Conservation (phyloP, 2,797 vertebrate species). For the Chelmon rostratus region DNA sequence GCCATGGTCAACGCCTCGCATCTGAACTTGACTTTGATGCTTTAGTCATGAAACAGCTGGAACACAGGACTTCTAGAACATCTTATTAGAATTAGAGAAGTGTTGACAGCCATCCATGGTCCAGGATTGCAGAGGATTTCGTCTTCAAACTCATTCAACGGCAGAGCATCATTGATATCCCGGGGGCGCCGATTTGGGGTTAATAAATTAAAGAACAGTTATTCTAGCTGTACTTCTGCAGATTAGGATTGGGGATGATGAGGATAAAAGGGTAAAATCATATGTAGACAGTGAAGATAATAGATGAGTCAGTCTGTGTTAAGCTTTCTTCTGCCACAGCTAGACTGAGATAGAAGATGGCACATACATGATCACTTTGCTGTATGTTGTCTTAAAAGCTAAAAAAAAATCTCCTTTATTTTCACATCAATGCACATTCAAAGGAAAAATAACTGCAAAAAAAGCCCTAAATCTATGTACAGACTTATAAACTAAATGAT, state of each 20-base stretch:
- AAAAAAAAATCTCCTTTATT: background rate
- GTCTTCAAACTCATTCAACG: background rate
- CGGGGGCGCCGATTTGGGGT: background rate
- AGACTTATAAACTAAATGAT: constrained; percentile 4
- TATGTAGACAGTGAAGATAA: constrained; percentile 17
- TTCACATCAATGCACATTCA: background rate
- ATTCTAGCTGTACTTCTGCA: background rate
- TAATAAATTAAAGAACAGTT: constrained; percentile 3
- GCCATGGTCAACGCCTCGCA: background rate
- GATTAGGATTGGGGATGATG: background rate
- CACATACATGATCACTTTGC: background rate
- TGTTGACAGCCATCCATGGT: background rate
- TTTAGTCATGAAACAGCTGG: background rate
- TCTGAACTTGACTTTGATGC: background rate
- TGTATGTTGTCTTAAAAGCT: background rate
- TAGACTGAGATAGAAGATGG: background rate
- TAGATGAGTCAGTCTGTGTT: background rate
- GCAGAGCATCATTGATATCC: background rate
- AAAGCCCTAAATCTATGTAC: background rate
- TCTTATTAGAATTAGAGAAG: background rate
- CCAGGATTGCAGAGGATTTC: background rate
- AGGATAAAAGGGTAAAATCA: constrained; percentile 24
- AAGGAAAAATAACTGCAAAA: background rate
- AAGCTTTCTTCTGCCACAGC: background rate
- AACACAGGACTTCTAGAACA: background rate